phyloP scores from a whole-genome alignment of 2,888 invertebrate species.

The Plusia festucae region DNA sequence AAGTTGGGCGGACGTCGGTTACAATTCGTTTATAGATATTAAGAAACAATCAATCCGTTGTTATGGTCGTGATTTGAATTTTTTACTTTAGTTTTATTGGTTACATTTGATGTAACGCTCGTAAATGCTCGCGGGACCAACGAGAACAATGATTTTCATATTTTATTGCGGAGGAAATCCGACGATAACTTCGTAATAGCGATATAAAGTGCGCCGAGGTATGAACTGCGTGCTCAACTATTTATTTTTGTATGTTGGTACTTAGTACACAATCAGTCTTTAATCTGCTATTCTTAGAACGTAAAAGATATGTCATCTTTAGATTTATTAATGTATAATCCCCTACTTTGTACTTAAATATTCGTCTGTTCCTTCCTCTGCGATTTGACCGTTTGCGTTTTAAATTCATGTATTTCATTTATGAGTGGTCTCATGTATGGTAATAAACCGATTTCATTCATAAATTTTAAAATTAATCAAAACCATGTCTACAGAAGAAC shows the following conservation, averaged over 20 bases:
- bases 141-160: constrained; percentile 34
- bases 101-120: constrained; percentile 33
- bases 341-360: not conserved
- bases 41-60: constrained; percentile 58
- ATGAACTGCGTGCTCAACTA: not conserved
- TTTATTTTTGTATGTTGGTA: not conserved
- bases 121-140: constrained; percentile 31
- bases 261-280: not conserved
- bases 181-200: constrained; percentile 7
- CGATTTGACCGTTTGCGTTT: not conserved
- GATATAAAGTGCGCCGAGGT: not conserved
- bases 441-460: constrained; percentile 34
- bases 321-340: not conserved
- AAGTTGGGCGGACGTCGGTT: constrained; percentile 39
- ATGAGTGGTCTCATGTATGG: not conserved
- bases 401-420: not conserved
- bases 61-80: constrained; percentile 50
- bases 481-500: constrained; percentile 27
- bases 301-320: not conserved
- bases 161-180: constrained; percentile 37
- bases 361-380: not conserved
- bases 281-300: not conserved
- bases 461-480: constrained; percentile 37
- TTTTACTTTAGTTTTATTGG: constrained; percentile 43
- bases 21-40: constrained; percentile 51